These are phyloP conservation scores for Erpetoichthys calabaricus DNA, from an alignment of 2,797 vertebrate genomes.

Conservation along the genomic window DNA sequence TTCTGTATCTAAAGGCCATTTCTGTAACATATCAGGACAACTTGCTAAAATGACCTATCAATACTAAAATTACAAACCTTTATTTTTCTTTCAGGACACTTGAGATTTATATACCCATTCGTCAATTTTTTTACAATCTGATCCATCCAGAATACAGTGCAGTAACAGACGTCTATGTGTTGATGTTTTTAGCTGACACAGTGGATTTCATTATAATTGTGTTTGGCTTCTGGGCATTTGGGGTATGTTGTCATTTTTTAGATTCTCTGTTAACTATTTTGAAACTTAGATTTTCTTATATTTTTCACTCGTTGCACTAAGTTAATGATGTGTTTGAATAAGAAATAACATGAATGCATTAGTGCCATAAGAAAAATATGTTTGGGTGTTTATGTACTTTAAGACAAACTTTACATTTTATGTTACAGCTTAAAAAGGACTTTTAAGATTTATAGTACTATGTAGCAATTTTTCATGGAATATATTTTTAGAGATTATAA, in stretches of 20 bases:
- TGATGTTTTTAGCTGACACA: conserved; percentile 95
- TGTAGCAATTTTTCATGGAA: no score
- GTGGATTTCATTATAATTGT: conserved; percentile 97
- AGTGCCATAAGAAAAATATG: no score
- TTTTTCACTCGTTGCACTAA: neutral
- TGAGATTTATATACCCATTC: conserved; percentile 81
- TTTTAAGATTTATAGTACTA: no score
- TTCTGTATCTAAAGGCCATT: no score
- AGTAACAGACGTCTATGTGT: conserved; percentile 90
- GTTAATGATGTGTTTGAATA: conserved; percentile 1
- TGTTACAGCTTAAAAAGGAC: no score
- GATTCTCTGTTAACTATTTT: no score
- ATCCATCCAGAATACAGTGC: conserved; percentile 96
- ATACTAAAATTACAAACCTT: no score
- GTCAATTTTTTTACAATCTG: conserved; percentile 88
- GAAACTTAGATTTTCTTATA: neutral
- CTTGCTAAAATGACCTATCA: no score
- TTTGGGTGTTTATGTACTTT: no score
- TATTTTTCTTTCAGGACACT: conserved; percentile 46
- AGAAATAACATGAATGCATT: neutral
- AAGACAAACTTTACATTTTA: no score
- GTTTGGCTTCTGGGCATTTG: conserved; percentile 94
- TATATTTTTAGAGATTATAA: no score
- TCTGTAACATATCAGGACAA: no score
- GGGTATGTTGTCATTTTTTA: conserved; percentile 53